Base-by-base conservation (phyloP, 1,140 invertebrate species). In the Bombus pyrosoma region DNA sequence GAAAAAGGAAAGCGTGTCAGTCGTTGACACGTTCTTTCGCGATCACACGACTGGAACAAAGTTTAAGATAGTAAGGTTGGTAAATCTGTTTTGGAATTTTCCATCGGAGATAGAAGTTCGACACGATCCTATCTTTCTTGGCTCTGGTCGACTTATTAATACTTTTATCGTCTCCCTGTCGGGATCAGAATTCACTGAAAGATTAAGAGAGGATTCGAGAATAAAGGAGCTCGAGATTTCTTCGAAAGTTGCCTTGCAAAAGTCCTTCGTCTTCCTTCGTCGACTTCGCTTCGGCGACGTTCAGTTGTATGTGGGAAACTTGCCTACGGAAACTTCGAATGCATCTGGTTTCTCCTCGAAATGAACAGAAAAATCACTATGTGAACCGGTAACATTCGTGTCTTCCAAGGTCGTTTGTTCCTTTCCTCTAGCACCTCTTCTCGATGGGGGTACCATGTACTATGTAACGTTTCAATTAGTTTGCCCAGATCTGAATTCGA, bases 131-230 rank as follows among this genome's bases (percentile, higher is more conserved):
- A 10, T 69, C 18, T 69, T 15, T 39, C 25, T 72, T 15, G 39
- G 66, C 59, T 62, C 32, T 34, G 66, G 3, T n/a, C 69, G 25
- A 79, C n/a, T 79, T 64, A 66, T 66, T 79, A 79, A 79, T 66
- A 47, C 77, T 79, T 68, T 79, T 79, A 79, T 79, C 77, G 77
- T 68, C n/a, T 28, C 6, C n/a, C 62, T 34, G 77, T 64, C 59
- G 77, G 62, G 47, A 76, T 34, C 74, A 76, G 32, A 66, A 79
- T 66, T 64, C 77, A n/a, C 13, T 6, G 62, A 4, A 41, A 79
- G 62, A 79, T 66, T 68, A 43, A 68, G 22, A 32, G 18, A 25
- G 62, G 1, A 12, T 8, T 25, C 28, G 59, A 37, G 8, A 12
- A n/a, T 25, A 77, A 22, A 57, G 22, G 22, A 69, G 34, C 10